Conservation (phyloP, 1,140 invertebrate species). For the Brachionus sp. region DNA sequence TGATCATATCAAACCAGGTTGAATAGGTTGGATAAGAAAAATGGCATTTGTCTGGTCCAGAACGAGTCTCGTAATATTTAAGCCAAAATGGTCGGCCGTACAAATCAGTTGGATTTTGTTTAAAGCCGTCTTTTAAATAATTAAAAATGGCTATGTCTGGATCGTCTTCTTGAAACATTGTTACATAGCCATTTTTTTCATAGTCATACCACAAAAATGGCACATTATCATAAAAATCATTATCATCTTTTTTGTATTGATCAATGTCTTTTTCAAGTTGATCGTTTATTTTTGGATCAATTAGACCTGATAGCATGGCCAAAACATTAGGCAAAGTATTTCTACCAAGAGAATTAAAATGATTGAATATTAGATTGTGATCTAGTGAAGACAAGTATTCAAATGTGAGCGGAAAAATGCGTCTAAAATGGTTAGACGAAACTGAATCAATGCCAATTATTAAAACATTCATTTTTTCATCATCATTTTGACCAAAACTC, state of each 20-base stretch:
- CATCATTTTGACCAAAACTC: neutral
- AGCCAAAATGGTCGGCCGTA: conserved; percentile 56
- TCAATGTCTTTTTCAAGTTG: conserved; percentile 2
- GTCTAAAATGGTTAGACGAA: conserved; percentile 76
- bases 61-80: conserved; percentile 51
- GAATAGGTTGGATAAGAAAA: conserved; percentile 52
- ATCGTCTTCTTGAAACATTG: conserved; percentile 61
- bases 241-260: neutral
- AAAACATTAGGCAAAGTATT: conserved; percentile 59
- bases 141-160: conserved; percentile 61
- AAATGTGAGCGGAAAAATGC: conserved; percentile 73
- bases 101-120: conserved; percentile 61
- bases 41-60: conserved; percentile 53
- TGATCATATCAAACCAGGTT: conserved; percentile 54
- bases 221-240: conserved; percentile 52
- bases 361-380: conserved; percentile 51
- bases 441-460: conserved; percentile 80
- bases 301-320: conserved; percentile 51
- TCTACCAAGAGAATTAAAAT: conserved; percentile 57
- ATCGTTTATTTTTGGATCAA: neutral
- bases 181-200: conserved; percentile 58
- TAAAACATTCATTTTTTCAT: conserved; percentile 63
- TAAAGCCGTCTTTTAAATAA: conserved; percentile 59
- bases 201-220: conserved; percentile 63
- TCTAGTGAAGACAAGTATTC: conserved; percentile 60